These are phyloP conservation scores for Microctonus hyperodae DNA, from an alignment of 2,888 invertebrate species.

Conservation along the genomic window DNA sequence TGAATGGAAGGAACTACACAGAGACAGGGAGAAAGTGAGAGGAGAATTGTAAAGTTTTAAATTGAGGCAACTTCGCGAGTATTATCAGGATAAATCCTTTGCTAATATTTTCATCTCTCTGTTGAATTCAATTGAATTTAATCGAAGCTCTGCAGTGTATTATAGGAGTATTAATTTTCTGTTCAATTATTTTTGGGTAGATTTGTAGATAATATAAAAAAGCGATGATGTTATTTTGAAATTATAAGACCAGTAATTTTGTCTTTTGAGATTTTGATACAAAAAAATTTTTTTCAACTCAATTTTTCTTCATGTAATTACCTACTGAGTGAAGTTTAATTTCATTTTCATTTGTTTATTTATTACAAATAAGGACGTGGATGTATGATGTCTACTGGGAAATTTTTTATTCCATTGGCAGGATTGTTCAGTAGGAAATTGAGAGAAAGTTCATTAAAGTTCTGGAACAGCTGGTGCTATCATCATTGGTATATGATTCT, in stretches of 20 bases:
- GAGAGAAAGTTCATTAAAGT: conserved; percentile 31
- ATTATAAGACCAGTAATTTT: no score
- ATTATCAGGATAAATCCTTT: conserved; percentile 3
- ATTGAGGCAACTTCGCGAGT: neutral
- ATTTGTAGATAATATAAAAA: no score
- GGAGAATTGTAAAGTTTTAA: neutral
- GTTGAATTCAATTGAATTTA: neutral
- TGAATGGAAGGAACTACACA: conserved; percentile 12
- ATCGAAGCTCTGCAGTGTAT: neutral
- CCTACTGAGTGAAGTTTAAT: no score
- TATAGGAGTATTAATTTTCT: no score
- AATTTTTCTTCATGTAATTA: no score
- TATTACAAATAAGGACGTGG: no score
- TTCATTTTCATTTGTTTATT: no score
- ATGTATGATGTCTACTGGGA: neutral
- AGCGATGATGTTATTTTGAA: no score
- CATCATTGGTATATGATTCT: conserved; percentile 1
- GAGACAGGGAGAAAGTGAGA: neutral
- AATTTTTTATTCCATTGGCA: neutral
- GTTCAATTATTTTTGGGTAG: no score
- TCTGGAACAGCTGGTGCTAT: conserved; percentile 23
- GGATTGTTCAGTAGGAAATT: conserved; percentile 21
- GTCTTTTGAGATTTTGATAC: no score
- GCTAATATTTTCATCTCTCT: conserved; percentile 12
- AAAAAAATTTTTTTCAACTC: no score